Evolutionary conservation across 2,797 vertebrate species (phyloP), one percentile per base, ranked within the genome.

Genomic region (Pangasius krempfi): DNA sequence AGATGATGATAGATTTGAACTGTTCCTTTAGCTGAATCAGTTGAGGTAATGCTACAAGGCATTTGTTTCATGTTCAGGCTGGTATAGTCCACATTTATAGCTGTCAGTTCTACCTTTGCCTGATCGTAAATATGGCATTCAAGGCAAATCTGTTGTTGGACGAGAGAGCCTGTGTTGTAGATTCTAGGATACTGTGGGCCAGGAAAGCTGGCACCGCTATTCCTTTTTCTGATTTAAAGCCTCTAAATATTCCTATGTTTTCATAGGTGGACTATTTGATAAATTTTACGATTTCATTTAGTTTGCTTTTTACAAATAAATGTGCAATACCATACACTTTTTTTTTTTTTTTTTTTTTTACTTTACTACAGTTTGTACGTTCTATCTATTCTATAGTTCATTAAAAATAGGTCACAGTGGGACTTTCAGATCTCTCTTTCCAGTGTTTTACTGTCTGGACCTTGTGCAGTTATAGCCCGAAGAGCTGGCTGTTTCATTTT

Each of bases 371-470:
- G n/a, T 58, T 60, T 60, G 54, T 72, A 56, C 47, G 14, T 70
- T 79, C 37, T 60, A n/a, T 79, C n/a, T 22, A 16, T 80, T 89
- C 54, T 72, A 54, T 70, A 52, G 37, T 79, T 84, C 72, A 87
- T 78, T 89, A 86, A 87, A 44, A 87, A 78, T 40, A 84, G 52
- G 64, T 79, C 62, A 72, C 64, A 22, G 73, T 89, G 40, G 50
- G 40, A 56, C 72, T 87, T 86, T 87, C 60, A 60, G 27, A 84
- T 73, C 4, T 37, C 47, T 68, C 27, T 30, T 72, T 81, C 33
- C 88, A 87, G 50, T 60, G 27, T 80, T 85, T 80, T 89, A 72
- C 82, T 85, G 64, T 89, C 89, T 87, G 60, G 78, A 82, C 66
- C 73, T 70, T 70, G 30, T 84, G 81, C 62, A 70, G 70, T 87